phyloP scores from a whole-genome alignment of 2,888 invertebrate genomes.

The Drepana falcataria region DNA sequence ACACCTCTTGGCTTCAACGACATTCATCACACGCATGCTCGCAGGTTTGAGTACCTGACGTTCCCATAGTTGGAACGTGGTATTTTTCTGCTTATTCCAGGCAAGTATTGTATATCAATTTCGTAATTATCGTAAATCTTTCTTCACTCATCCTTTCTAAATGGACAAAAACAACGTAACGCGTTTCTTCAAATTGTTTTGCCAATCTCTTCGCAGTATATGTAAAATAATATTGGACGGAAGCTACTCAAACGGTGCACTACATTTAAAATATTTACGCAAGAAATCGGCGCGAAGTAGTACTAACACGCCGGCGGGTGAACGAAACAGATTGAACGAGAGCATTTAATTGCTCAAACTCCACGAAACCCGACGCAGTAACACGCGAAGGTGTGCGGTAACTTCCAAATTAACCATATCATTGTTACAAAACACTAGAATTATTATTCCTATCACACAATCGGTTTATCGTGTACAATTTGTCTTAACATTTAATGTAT shows the following conservation, averaged over 20 bases:
- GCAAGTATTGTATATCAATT: too few relatives aligned
- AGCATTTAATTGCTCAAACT: background rate
- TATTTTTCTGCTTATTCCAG: too few relatives aligned
- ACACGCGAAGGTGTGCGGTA: slow-evolving; percentile 24
- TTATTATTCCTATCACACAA: slow-evolving; percentile 32
- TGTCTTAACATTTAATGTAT: slow-evolving; percentile 27
- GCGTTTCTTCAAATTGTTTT: too few relatives aligned
- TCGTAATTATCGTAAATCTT: too few relatives aligned
- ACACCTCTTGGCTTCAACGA: too few relatives aligned
- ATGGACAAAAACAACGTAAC: too few relatives aligned
- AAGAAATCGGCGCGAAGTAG: slow-evolving; percentile 17
- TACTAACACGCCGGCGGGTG: background rate
- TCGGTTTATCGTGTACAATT: slow-evolving; percentile 14
- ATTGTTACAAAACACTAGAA: slow-evolving; percentile 22
- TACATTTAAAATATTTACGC: slow-evolving; percentile 10
- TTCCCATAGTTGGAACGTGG: too few relatives aligned
- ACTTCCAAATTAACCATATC: slow-evolving; percentile 15
- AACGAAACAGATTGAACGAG: background rate
- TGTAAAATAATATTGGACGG: too few relatives aligned
- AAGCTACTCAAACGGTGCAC: background rate
- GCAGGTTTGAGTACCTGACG: too few relatives aligned
- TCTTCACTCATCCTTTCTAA: too few relatives aligned
- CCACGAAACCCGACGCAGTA: background rate
- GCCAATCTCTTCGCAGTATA: too few relatives aligned
- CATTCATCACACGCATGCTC: too few relatives aligned